Percentiles rank a stretch among this genome's conserved stretches.
These are phyloP conservation scores for Endomychus coccineus DNA, from an alignment of 2,888 invertebrate species.

Conservation along the genomic window DNA sequence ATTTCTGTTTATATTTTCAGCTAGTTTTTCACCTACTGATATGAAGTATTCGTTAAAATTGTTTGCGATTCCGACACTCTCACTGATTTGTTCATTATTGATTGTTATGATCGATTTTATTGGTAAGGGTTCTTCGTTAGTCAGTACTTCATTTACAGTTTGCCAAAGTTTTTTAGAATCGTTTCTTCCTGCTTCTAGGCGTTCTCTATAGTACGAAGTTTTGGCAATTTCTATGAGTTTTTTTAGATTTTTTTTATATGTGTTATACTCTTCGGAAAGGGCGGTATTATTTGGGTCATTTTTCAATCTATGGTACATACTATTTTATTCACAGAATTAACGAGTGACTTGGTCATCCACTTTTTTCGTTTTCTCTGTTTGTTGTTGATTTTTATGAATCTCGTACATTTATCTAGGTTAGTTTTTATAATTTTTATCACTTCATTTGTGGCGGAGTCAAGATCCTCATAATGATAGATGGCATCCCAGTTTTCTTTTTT, in stretches of 20 bases:
- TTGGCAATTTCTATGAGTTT: constrained; percentile 3
- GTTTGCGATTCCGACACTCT: constrained; percentile 3
- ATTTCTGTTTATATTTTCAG: neutral
- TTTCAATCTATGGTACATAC: constrained; percentile 3
- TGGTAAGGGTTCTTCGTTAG: neutral
- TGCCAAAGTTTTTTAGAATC: constrained; percentile 2
- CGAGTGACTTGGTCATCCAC: neutral
- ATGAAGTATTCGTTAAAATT: constrained; percentile 3
- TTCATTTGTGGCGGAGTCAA: constrained; percentile 4
- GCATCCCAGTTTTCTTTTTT: neutral
- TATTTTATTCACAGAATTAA: constrained; percentile 6
- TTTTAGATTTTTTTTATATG: neutral
- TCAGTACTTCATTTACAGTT: neutral
- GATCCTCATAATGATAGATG: neutral
- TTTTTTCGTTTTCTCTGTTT: constrained; percentile 3
- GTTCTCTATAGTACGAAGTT: neutral
- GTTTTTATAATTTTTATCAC: constrained; percentile 1
- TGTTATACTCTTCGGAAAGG: neutral
- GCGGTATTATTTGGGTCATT: neutral
- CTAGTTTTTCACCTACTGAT: neutral
- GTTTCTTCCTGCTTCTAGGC: neutral
- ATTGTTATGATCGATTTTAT: constrained; percentile 1
- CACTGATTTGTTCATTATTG: neutral
- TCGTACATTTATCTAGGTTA: neutral
- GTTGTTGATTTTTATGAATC: constrained; percentile 1